phyloP scores from a whole-genome alignment of 2,888 invertebrate genomes.

The Melinaea menophilus region DNA sequence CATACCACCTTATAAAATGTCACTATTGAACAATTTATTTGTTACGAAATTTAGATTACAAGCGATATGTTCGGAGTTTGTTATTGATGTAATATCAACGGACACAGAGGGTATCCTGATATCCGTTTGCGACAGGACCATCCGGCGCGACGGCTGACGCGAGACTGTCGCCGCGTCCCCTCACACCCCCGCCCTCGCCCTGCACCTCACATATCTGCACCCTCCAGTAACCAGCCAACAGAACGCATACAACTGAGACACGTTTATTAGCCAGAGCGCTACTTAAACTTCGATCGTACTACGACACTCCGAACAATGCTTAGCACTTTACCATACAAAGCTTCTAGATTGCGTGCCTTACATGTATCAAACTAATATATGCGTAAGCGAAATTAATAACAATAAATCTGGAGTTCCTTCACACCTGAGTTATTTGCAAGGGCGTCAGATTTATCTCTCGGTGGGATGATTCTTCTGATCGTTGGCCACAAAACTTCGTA shows the following conservation, averaged over 20 bases:
- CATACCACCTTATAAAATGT: conserved; percentile 21
- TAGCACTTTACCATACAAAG: conserved; percentile 22
- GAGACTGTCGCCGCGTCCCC: conserved; percentile 58
- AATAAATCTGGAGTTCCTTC: conserved; percentile 34
- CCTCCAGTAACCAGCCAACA: conserved; percentile 55
- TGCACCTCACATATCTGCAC: conserved; percentile 44
- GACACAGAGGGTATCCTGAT: conserved; percentile 46
- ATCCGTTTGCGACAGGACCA: conserved; percentile 52
- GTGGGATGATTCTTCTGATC: conserved; percentile 39
- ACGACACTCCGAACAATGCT: conserved; percentile 40
- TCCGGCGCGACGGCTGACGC: conserved; percentile 70
- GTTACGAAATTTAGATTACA: conserved; percentile 4
- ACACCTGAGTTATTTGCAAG: conserved; percentile 74
- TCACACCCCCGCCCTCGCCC: conserved; percentile 43
- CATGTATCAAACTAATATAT: conserved; percentile 5
- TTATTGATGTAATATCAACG: conserved; percentile 31
- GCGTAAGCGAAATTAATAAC: conserved; percentile 6
- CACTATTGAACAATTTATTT: conserved; percentile 10
- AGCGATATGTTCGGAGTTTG: conserved; percentile 9
- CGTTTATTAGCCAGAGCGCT: conserved; percentile 73
- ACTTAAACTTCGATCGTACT: conserved; percentile 62
- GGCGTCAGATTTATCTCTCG: conserved; percentile 55
- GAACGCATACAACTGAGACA: conserved; percentile 71
- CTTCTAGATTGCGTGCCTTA: conserved; percentile 9
- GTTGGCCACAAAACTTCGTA: conserved; percentile 47